Conservation (phyloP, 2,888 invertebrate genomes). For the Lomographa bimaculata region DNA sequence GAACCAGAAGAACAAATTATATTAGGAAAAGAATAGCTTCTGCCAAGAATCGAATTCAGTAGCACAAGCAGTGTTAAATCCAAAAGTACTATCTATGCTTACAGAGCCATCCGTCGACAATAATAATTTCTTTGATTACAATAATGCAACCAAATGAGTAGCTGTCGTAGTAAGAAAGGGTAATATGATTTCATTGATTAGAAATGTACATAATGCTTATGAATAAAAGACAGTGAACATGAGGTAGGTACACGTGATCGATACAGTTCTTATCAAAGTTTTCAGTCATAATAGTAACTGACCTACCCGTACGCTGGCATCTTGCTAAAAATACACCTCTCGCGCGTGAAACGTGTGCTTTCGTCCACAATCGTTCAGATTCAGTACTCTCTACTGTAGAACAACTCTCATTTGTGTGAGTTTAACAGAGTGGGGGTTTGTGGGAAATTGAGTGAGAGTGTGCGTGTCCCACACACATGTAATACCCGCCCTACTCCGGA, state of each 20-base stretch:
- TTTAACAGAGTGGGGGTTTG: slow-evolving; percentile 48
- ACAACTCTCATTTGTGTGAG: slow-evolving; percentile 41
- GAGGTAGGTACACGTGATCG: slow-evolving; percentile 38
- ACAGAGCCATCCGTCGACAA: too few species aligned
- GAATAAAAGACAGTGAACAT: slow-evolving; percentile 31
- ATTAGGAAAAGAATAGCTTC: too few species aligned
- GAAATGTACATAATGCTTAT: slow-evolving; percentile 4
- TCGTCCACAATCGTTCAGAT: slow-evolving; percentile 65
- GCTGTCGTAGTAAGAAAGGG: not conserved
- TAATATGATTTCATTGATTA: slow-evolving; percentile 15
- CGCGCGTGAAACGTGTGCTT: slow-evolving; percentile 63
- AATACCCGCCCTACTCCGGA: slow-evolving; percentile 73
- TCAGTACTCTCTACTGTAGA: slow-evolving; percentile 50
- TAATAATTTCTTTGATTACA: not conserved
- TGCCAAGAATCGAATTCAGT: too few species aligned
- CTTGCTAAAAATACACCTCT: slow-evolving; percentile 69
- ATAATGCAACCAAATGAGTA: not conserved
- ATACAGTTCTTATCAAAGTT: slow-evolving; percentile 52
- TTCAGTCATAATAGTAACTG: slow-evolving; percentile 74
- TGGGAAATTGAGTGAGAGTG: slow-evolving; percentile 55
- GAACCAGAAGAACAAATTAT: too few species aligned
- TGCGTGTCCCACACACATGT: slow-evolving; percentile 53
- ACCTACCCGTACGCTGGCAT: slow-evolving; percentile 72
- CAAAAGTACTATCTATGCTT: too few species aligned
- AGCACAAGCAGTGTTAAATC: too few species aligned